Evolutionary conservation across 2,888 invertebrate genomes (phyloP).

Genomic region (Cephus sareptanus): DNA sequence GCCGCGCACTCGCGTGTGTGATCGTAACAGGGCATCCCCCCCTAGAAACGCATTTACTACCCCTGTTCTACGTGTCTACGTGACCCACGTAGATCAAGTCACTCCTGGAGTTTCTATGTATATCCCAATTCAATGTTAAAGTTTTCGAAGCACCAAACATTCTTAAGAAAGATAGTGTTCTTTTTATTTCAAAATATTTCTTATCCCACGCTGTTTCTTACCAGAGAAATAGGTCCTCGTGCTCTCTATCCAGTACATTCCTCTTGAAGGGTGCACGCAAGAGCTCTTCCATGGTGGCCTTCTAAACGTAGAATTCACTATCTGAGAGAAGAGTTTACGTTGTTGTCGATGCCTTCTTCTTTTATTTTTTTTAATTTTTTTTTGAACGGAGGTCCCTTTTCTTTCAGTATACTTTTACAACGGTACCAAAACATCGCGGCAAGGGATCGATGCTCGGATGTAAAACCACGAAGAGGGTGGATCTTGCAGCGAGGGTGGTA

Average conservation of each 20-base stretch:
- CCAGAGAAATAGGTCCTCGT: background rate
- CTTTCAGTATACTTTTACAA: background rate
- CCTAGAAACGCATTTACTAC: background rate
- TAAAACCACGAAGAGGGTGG: background rate
- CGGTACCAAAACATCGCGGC: background rate
- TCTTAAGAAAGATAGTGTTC: background rate
- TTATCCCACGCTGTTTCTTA: background rate
- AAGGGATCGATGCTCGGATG: background rate
- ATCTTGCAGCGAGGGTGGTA: background rate
- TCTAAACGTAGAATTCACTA: background rate
- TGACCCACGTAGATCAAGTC: background rate
- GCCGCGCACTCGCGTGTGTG: background rate
- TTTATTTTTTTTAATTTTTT: background rate
- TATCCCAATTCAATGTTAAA: background rate
- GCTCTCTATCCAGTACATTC: background rate
- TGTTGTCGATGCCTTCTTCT: background rate
- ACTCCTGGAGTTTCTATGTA: background rate
- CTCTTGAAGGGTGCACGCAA: background rate
- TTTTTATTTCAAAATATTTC: background rate
- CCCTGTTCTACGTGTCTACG: background rate
- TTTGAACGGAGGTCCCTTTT: background rate
- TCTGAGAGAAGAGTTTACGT: background rate
- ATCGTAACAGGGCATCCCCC: background rate
- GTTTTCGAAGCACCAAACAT: background rate
- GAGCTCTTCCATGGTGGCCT: background rate